Evolutionary conservation across 2,113 vertebrate genomes (phyloP), one percentile per base, ranked within the genome.

Genomic region (Nansenia antarctica): DNA sequence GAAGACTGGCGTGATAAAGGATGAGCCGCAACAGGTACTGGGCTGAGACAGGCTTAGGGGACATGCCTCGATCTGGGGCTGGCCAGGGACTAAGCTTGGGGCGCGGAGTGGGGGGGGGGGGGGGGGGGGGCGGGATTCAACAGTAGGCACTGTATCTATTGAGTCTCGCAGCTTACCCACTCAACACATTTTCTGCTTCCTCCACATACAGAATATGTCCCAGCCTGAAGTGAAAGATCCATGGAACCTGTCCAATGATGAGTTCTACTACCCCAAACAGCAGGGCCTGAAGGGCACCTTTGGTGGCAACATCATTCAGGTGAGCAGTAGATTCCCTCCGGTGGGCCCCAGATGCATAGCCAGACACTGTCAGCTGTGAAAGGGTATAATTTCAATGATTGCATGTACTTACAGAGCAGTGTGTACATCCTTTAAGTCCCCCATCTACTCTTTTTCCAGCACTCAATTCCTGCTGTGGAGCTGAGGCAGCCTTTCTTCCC

Each of bases 221-320:
- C 97, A 99, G 70, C 97, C 97, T n/a, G 97, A 98, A 76, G 92
- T 98, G 64, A 99, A 99, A 85, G 98, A 99, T 84, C 96, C 96
- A 2, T 99, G 98, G 98, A 99, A 99, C 83, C 94, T 99, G 64
- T 99, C 98, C 79, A 99, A 99, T 55, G 98, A 99, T 83, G 98
- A 99, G 80, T 99, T 96, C 91, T 99, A 99, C 77, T 99, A 99
- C 62, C 98, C 98, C 9, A 99, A 99, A 78, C 97, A 99, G 85
- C 96, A 98, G 72, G 96, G 98, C 29, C 94, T 99, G 74, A 94
- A 96, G 78, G 98, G 97, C 47, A 96, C 95, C 1, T 99, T 99
- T 6, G 97, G 98, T 74, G 98, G 98, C 58, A 99, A 99, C 89
- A 99, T 99, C 80, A 99, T 99, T 63, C 98, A 99, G 96, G 97